Evolutionary conservation across 2,888 invertebrate genomes (phyloP).

Genomic region (Tiphia femorata): DNA sequence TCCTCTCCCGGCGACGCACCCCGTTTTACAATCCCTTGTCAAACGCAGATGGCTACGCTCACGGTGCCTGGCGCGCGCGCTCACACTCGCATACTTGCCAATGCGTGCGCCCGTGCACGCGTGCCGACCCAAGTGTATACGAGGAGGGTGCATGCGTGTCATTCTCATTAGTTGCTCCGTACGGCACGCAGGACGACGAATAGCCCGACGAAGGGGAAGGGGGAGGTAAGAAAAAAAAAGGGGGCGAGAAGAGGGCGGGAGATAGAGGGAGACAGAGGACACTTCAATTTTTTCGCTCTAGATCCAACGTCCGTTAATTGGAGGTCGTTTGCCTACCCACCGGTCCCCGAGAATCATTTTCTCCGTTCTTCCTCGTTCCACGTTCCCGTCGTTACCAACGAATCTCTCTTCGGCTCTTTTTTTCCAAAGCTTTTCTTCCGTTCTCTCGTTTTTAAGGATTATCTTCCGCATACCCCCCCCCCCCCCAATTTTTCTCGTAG

Average conservation of each 20-base stretch:
- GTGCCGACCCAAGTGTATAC: constrained; percentile 1
- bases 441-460: background rate
- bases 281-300: constrained; percentile 67
- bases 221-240: no score
- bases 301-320: constrained; percentile 66
- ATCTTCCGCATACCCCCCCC: no score
- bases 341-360: constrained; percentile 13
- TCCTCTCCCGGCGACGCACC: constrained; percentile 14
- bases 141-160: constrained; percentile 33
- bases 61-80: constrained; percentile 5
- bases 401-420: constrained; percentile 2
- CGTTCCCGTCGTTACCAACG: no score
- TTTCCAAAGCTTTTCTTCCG: constrained; percentile 2
- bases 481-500: no score
- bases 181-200: constrained; percentile 17
- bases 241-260: constrained; percentile 3
- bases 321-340: constrained; percentile 53
- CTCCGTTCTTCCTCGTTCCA: constrained; percentile 10
- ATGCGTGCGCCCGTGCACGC: background rate
- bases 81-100: background rate
- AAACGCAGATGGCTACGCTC: constrained; percentile 34
- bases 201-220: constrained; percentile 1
- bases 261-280: constrained; percentile 41
- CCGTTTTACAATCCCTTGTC: constrained; percentile 18
- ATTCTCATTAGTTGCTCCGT: constrained; percentile 48